Percentiles rank a stretch among this genome's conserved stretches.
Conservation (phyloP, 1,140 invertebrate species). For the Camponotus vicinus region DNA sequence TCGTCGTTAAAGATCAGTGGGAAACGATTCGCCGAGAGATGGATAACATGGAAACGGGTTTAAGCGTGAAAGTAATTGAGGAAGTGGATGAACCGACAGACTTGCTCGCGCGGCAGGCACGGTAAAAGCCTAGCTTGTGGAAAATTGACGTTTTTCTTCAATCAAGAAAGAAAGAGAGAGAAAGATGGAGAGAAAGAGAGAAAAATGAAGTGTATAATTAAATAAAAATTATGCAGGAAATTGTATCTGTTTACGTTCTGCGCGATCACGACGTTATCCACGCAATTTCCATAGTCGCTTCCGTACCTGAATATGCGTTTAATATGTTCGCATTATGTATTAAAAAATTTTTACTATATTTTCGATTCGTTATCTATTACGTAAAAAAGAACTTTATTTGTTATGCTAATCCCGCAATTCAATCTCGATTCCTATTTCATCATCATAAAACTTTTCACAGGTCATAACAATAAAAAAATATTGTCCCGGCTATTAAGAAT, state of each 20-base stretch:
- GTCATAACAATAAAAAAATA: background rate
- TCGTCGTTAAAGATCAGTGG: slow-evolving; percentile 68
- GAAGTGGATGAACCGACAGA: slow-evolving; percentile 75
- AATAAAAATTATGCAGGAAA: slow-evolving; percentile 47
- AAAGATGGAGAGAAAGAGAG: slow-evolving; percentile 21
- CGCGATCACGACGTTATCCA: slow-evolving; percentile 17
- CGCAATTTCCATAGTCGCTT: slow-evolving; percentile 36
- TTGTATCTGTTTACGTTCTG: slow-evolving; percentile 33
- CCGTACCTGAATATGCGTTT: background rate
- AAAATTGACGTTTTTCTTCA: slow-evolving; percentile 63
- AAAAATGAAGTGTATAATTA: slow-evolving; percentile 16
- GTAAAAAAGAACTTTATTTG: background rate
- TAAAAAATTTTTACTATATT: background rate
- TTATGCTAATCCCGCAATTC: background rate
- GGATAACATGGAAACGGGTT: slow-evolving; percentile 80
- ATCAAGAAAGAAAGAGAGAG: slow-evolving; percentile 16
- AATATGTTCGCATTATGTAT: background rate
- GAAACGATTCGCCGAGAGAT: slow-evolving; percentile 75
- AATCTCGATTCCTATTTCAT: background rate
- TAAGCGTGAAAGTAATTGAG: slow-evolving; percentile 82
- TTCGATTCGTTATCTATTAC: background rate
- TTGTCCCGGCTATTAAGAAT: background rate
- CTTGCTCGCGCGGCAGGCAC: slow-evolving; percentile 29
- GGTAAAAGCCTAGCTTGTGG: slow-evolving; percentile 38
- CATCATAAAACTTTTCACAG: background rate